Percentiles rank a stretch among this genome's conserved stretches.
Conservation (phyloP, 2,888 invertebrate genomes). For the Heliconius cydno region DNA sequence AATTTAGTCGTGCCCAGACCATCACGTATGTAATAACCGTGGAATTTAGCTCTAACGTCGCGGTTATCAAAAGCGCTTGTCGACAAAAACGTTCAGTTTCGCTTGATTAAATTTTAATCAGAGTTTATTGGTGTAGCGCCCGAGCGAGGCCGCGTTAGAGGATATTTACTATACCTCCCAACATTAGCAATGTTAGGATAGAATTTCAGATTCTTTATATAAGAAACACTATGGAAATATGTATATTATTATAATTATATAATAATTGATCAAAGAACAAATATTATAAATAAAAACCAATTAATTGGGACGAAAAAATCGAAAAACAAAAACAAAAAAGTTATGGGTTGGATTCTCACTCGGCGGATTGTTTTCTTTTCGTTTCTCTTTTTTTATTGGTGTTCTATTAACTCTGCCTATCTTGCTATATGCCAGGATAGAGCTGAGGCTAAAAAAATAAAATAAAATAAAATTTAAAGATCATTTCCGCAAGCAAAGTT, state of each 20-base stretch:
- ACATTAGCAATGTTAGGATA: background rate
- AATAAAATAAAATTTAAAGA: background rate
- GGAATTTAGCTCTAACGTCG: conserved; percentile 4
- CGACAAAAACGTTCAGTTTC: conserved; percentile 46
- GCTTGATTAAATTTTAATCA: conserved; percentile 70
- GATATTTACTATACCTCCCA: conserved; percentile 10
- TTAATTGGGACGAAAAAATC: too few relatives aligned
- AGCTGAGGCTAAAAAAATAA: too few relatives aligned
- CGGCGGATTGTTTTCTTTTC: too few relatives aligned
- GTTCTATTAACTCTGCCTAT: too few relatives aligned
- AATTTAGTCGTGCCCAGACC: background rate
- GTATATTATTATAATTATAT: background rate
- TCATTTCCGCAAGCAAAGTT: background rate
- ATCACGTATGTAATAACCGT: conserved; percentile 18
- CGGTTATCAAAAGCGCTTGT: conserved; percentile 34
- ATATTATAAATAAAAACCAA: too few relatives aligned
- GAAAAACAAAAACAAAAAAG: too few relatives aligned
- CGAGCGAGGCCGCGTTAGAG: conserved; percentile 42
- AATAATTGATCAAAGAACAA: too few relatives aligned
- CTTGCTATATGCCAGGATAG: too few relatives aligned
- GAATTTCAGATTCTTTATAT: background rate
- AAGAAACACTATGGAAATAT: background rate
- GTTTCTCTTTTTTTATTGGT: too few relatives aligned
- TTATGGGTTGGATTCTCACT: too few relatives aligned
- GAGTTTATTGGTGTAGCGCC: conserved; percentile 56